Conservation (phyloP, 2,888 invertebrate species). For the Actias luna region DNA sequence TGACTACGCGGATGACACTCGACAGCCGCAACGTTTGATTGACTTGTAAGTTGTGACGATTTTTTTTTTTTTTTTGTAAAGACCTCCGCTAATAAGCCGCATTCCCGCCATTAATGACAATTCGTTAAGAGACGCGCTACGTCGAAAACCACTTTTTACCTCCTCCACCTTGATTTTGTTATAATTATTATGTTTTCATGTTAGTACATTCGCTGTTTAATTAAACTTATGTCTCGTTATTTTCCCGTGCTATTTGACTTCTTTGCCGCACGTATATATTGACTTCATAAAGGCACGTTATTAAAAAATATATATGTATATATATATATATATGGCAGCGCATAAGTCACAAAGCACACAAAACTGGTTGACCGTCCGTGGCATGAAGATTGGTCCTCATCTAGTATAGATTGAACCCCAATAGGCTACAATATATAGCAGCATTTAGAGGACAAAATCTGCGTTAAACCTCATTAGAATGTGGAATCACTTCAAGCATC, state of each 20-base stretch:
- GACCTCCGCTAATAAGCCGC: conserved; percentile 22
- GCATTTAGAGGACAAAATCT: too few relatives aligned
- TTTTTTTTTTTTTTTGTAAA: conserved; percentile 28
- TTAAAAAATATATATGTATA: background rate
- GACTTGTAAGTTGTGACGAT: conserved; percentile 58
- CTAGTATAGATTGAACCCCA: too few relatives aligned
- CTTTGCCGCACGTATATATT: too few relatives aligned
- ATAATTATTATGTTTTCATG: background rate
- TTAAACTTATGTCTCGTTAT: background rate
- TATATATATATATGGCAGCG: background rate
- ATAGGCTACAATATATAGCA: too few relatives aligned
- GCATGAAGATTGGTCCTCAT: too few relatives aligned
- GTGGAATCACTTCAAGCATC: too few relatives aligned
- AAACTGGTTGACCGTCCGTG: too few relatives aligned
- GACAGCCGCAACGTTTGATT: conserved; percentile 54
- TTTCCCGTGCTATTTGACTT: background rate
- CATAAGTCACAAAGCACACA: too few relatives aligned
- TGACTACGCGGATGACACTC: conserved; percentile 52
- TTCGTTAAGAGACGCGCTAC: conserved; percentile 5
- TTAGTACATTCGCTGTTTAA: background rate
- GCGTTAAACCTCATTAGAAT: too few relatives aligned
- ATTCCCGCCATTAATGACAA: conserved; percentile 24
- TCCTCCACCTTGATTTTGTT: background rate
- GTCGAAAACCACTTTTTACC: conserved; percentile 5
- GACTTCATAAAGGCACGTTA: too few relatives aligned